Conservation (phyloP, 1,140 invertebrate genomes). For the Octopus sinensis region DNA sequence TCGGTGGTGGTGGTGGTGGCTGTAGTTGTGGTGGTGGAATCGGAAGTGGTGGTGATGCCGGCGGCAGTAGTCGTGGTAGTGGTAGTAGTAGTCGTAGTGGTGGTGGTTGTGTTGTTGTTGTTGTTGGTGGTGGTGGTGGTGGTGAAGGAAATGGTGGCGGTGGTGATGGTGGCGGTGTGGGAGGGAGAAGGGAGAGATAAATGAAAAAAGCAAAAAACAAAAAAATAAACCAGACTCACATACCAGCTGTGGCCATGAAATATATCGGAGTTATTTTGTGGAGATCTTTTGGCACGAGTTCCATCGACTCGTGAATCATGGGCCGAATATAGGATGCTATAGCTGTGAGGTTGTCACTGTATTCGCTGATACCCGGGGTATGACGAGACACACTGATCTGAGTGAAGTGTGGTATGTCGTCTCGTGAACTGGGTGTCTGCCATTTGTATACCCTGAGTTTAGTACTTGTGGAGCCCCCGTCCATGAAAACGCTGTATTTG, state of each 20-base stretch:
- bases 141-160: too few species aligned
- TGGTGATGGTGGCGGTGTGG: not conserved
- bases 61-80: too few species aligned
- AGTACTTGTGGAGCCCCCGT: constrained; percentile 46
- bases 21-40: too few species aligned
- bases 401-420: constrained; percentile 25
- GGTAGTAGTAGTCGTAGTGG: too few species aligned
- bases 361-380: constrained; percentile 35
- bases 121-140: too few species aligned
- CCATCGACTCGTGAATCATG: constrained; percentile 38
- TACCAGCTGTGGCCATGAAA: constrained; percentile 62
- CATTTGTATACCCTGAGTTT: constrained; percentile 44
- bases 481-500: constrained; percentile 41
- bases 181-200: not conserved
- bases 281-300: constrained; percentile 41
- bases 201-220: not conserved
- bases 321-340: constrained; percentile 31
- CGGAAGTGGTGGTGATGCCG: too few species aligned
- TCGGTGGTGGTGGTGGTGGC: too few species aligned
- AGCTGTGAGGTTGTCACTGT: constrained; percentile 23
- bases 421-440: constrained; percentile 13
- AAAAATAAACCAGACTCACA: constrained; percentile 1
- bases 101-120: too few species aligned
- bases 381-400: constrained; percentile 29
- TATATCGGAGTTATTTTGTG: constrained; percentile 51